Percentiles rank a stretch among this genome's conserved stretches.
These are phyloP conservation scores for Leuciscus idus DNA, from an alignment of 2,113 vertebrate genomes.

Conservation along the genomic window DNA sequence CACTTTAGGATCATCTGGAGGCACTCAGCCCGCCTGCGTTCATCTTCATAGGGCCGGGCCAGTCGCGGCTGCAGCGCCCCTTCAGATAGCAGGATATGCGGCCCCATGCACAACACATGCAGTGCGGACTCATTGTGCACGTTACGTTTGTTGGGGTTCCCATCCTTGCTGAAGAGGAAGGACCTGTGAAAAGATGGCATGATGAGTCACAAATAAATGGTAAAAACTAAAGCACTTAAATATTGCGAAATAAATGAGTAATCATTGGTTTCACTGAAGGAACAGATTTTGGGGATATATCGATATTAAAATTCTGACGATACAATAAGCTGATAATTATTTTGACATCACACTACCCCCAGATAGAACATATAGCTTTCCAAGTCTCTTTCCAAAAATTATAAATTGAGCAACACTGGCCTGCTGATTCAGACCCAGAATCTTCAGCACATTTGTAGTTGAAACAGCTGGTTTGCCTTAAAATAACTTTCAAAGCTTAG, in stretches of 20 bases:
- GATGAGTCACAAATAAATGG: not conserved
- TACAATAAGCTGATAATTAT: not conserved
- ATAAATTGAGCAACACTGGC: not conserved
- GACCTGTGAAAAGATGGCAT: conserved; percentile 73
- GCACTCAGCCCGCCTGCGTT: conserved; percentile 89
- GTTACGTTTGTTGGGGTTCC: conserved; percentile 98
- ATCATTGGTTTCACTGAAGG: not conserved
- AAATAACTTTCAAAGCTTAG: not conserved
- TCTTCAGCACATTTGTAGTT: not conserved
- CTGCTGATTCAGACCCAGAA: not conserved
- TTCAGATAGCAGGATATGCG: conserved; percentile 91
- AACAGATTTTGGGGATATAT: not conserved
- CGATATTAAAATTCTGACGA: not conserved
- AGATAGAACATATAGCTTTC: not conserved
- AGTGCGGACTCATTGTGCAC: conserved; percentile 96
- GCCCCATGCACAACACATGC: conserved; percentile 97
- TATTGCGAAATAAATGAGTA: too few species aligned
- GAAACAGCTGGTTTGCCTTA: conserved; percentile 28
- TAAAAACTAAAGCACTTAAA: not conserved
- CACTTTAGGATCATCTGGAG: conserved; percentile 91
- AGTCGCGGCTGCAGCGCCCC: conserved; percentile 90
- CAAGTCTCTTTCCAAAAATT: not conserved
- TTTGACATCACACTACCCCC: not conserved
- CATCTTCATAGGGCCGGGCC: conserved; percentile 85
- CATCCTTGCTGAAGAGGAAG: conserved; percentile 93